Percentiles rank a stretch among this genome's conserved stretches.
phyloP scores from a whole-genome alignment of 2,797 vertebrate genomes.

The Falco naumanni region DNA sequence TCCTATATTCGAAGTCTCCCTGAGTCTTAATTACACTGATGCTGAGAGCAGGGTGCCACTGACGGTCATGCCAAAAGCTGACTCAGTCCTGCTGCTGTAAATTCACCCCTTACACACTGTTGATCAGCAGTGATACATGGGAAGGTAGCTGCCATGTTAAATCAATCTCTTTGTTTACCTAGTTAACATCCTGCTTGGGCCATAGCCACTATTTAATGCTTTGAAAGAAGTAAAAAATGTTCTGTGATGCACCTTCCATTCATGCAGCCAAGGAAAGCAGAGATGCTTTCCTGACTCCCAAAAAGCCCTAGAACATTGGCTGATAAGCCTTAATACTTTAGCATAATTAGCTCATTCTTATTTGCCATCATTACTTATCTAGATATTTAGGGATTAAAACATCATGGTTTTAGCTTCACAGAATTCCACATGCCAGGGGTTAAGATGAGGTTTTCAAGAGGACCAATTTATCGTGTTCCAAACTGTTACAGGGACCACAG shows the following conservation, averaged over 20 bases:
- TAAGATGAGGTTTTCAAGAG: neutral
- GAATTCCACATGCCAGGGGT: neutral
- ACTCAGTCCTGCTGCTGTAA: slow-evolving; percentile 17
- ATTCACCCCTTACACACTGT: neutral
- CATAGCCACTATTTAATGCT: neutral
- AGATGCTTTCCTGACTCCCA: neutral
- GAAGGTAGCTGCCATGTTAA: neutral
- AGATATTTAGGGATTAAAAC: neutral
- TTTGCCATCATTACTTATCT: neutral
- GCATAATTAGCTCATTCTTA: neutral
- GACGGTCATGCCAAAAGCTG: neutral
- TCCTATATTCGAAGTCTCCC: neutral
- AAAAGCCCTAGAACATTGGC: neutral
- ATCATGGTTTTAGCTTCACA: neutral
- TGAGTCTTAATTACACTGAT: neutral
- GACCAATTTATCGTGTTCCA: neutral
- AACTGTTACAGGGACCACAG: neutral
- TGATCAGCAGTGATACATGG: neutral
- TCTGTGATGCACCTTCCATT: neutral
- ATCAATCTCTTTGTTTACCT: neutral
- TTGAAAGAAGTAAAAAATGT: neutral
- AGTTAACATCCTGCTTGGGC: neutral
- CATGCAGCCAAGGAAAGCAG: neutral
- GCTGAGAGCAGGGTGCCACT: neutral
- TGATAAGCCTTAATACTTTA: neutral